Evolutionary conservation across 2,797 vertebrate species (phyloP).

Genomic region (Sebastes jordani): DNA sequence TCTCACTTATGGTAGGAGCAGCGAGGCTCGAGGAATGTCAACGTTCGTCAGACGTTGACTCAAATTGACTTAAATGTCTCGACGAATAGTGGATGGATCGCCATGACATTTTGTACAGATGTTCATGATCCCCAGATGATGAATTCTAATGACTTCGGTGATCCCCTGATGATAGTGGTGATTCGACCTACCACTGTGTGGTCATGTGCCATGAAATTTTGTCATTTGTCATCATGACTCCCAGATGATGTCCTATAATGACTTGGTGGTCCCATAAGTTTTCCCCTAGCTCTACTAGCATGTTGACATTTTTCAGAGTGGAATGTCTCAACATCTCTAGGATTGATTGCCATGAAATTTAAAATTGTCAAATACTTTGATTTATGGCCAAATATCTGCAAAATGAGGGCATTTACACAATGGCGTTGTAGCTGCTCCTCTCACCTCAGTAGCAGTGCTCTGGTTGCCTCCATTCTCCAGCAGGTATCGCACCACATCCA

Average conservation of each 20-base stretch:
- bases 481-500: conserved; percentile 95
- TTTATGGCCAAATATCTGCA: background rate
- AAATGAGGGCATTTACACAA: background rate
- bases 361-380: background rate
- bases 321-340: background rate
- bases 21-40: background rate
- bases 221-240: background rate
- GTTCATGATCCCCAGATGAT: background rate
- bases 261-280: background rate
- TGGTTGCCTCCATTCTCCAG: conserved; percentile 98
- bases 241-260: background rate
- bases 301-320: background rate
- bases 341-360: background rate
- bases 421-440: background rate
- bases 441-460: conserved; percentile 97
- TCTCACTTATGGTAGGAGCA: background rate
- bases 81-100: background rate
- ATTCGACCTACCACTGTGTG: background rate
- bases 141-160: background rate
- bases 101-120: background rate
- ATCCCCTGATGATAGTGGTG: background rate
- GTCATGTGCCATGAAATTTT: background rate
- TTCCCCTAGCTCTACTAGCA: background rate
- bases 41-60: rapidly evolving
- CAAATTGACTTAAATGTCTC: background rate